Percentiles rank a stretch among this genome's conserved stretches.
These are phyloP conservation scores for Dione vanillae DNA, from an alignment of 2,888 invertebrate species.

Conservation along the genomic window DNA sequence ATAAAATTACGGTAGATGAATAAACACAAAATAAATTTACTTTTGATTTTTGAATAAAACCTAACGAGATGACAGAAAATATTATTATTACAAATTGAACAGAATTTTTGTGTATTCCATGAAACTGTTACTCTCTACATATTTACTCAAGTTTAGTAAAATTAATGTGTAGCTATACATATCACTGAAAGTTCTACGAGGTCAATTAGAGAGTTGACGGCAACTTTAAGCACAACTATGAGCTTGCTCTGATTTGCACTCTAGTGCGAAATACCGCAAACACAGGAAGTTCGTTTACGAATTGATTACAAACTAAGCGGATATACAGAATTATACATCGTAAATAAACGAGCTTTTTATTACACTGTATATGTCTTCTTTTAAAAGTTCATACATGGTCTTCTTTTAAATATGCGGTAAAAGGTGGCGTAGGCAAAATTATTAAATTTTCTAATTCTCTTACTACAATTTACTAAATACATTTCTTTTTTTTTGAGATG, in stretches of 20 bases:
- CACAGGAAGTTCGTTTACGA: slow-evolving; percentile 25
- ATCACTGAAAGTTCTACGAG: slow-evolving; percentile 14
- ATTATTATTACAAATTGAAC: neutral
- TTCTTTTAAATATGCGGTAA: too few species aligned
- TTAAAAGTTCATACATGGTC: too few species aligned
- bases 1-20: too few species aligned
- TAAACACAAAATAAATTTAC: too few species aligned
- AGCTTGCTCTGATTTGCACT: slow-evolving; percentile 28
- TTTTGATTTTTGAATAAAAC: too few species aligned
- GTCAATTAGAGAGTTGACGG: slow-evolving; percentile 33
- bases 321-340: too few species aligned
- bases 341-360: too few species aligned
- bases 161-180: slow-evolving; percentile 7
- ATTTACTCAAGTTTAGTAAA: neutral
- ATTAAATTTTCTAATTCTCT: too few species aligned
- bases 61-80: neutral
- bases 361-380: too few species aligned
- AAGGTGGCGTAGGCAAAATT: too few species aligned
- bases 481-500: too few species aligned
- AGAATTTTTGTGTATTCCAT: neutral
- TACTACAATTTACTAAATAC: too few species aligned
- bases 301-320: slow-evolving; percentile 17
- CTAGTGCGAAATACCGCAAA: slow-evolving; percentile 32
- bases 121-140: neutral
- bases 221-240: slow-evolving; percentile 28